These are phyloP conservation scores for Oncopodura yosiiana DNA, from an alignment of 1,140 invertebrate species.

Conservation along the genomic window DNA sequence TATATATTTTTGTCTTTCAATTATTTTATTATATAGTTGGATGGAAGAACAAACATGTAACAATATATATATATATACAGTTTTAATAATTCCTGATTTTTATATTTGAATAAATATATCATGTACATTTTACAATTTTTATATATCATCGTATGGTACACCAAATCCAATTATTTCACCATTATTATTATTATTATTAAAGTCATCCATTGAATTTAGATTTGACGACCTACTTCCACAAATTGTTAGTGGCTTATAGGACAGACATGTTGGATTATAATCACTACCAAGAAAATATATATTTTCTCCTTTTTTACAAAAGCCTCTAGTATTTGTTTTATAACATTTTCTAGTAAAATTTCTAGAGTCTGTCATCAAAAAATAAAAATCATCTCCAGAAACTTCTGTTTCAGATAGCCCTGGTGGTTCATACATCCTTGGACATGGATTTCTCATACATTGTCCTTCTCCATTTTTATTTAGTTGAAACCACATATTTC, in stretches of 20 bases:
- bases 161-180: conserved; percentile 4
- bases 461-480: conserved; percentile 4
- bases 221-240: conserved; percentile 1
- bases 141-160: conserved; percentile 10
- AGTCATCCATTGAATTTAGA: too few species aligned
- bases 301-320: conserved; percentile 10
- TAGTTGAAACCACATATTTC: conserved; percentile 10
- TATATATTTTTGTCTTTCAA: too few species aligned
- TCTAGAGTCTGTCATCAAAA: background rate
- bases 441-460: conserved; percentile 19
- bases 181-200: too few species aligned
- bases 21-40: too few species aligned
- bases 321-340: conserved; percentile 8
- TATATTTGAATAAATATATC: background rate
- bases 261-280: conserved; percentile 3
- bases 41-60: too few species aligned
- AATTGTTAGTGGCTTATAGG: background rate
- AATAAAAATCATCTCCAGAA: conserved; percentile 13
- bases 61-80: too few species aligned
- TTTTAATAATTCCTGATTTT: background rate
- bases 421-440: conserved; percentile 1
- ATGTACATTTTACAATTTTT: background rate
- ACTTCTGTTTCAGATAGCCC: background rate
- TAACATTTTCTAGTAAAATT: background rate
- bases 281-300: conserved; percentile 7